These are phyloP conservation scores for Delphinapterus leucas DNA, from an alignment of 2,113 vertebrate species.

Conservation along the genomic window DNA sequence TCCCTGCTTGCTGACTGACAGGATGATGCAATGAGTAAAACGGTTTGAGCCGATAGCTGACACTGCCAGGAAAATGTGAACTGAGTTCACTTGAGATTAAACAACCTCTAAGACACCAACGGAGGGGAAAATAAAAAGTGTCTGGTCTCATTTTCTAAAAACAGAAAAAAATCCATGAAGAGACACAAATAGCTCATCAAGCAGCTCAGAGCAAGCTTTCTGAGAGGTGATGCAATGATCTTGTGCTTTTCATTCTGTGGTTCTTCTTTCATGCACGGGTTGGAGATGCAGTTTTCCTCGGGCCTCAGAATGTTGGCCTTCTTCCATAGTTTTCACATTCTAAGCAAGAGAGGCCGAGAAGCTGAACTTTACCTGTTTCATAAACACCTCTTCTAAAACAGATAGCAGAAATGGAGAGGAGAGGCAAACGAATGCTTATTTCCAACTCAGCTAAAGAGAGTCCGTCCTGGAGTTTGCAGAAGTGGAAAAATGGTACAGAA, in stretches of 20 bases:
- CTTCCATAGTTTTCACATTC: neutral
- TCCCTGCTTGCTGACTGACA: conserved; percentile 77
- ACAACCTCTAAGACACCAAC: conserved; percentile 57
- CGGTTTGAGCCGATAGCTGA: conserved; percentile 62
- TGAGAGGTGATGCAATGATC: conserved; percentile 10
- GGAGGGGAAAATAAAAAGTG: conserved; percentile 31
- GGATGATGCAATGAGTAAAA: conserved; percentile 61
- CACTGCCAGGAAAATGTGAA: conserved; percentile 63
- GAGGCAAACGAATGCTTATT: conserved; percentile 29
- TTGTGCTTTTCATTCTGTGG: neutral
- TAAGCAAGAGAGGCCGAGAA: conserved; percentile 32
- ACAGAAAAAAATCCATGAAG: neutral
- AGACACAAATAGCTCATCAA: conserved; percentile 37
- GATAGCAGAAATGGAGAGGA: neutral
- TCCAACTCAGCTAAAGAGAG: neutral
- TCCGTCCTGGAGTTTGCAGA: neutral
- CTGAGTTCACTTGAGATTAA: conserved; percentile 62
- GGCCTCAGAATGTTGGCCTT: neutral
- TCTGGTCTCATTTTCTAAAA: conserved; percentile 37
- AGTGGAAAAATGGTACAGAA: neutral
- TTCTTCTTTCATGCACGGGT: neutral
- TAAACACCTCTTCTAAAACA: conserved; percentile 29
- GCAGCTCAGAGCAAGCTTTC: conserved; percentile 49
- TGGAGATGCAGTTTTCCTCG: conserved; percentile 38
- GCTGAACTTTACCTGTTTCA: conserved; percentile 29